Conservation (phyloP, 2,113 vertebrate species). For the Microtus richardsoni region DNA sequence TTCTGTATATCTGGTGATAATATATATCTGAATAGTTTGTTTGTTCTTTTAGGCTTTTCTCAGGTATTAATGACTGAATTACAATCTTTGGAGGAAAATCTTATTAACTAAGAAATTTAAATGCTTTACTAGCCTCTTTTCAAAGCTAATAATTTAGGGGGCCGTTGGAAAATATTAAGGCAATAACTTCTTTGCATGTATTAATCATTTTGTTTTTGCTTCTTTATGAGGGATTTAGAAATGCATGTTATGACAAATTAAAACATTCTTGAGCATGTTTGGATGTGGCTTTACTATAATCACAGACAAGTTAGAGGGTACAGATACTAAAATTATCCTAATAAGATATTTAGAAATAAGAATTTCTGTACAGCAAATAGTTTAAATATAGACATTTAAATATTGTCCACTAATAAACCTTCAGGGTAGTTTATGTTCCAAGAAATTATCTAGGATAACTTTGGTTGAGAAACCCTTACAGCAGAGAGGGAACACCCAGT, state of each 20-base stretch:
- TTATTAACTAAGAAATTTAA: not conserved
- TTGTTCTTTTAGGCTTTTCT: not conserved
- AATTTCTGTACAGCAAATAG: not conserved
- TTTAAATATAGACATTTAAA: conserved; percentile 23
- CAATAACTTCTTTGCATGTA: not conserved
- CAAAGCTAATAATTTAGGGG: not conserved
- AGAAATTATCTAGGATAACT: not conserved
- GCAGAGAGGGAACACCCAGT: not conserved
- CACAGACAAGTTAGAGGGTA: not conserved
- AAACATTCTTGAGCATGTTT: not conserved
- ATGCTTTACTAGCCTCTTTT: not conserved
- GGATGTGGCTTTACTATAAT: not conserved
- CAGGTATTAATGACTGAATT: conserved; percentile 10
- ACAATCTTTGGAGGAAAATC: not conserved
- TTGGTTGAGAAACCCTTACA: not conserved
- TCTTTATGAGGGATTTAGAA: not conserved
- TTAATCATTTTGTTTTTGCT: not conserved
- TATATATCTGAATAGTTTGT: not conserved
- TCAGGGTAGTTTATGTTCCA: not conserved
- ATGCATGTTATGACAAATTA: not conserved
- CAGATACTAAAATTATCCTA: not conserved
- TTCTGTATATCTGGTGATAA: not conserved
- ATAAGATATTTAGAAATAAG: conserved; percentile 36
- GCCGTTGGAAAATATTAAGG: not conserved
- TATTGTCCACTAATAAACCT: not conserved